phyloP scores from a whole-genome alignment of 2,113 vertebrate genomes.

The Channa maculata region DNA sequence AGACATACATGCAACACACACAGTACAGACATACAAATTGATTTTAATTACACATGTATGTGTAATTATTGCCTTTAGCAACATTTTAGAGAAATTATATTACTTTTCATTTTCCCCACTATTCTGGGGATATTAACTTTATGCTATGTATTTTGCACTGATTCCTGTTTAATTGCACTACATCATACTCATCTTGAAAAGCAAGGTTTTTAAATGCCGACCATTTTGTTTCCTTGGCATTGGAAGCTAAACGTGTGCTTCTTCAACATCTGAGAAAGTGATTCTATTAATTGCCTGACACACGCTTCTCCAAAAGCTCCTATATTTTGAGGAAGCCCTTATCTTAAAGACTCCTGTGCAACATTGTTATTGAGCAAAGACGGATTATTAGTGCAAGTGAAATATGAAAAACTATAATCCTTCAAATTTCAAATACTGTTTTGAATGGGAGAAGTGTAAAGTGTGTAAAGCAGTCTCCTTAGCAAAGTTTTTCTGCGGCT shows the following conservation, averaged over 20 bases:
- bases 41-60: too few species aligned
- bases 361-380: conserved; percentile 38
- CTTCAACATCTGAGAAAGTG: conserved; percentile 14
- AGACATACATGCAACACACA: too few species aligned
- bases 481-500: conserved; percentile 27
- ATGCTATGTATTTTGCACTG: neutral
- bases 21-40: too few species aligned
- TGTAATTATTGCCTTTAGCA: too few species aligned
- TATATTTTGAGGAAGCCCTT: conserved; percentile 16
- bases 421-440: conserved; percentile 36
- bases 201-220: neutral
- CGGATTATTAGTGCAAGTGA: conserved; percentile 20
- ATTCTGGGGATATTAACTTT: neutral
- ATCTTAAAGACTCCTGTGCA: conserved; percentile 21
- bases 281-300: conserved; percentile 1
- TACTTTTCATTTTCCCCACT: too few species aligned
- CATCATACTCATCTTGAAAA: neutral
- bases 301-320: neutral
- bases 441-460: conserved; percentile 21
- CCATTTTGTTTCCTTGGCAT: neutral
- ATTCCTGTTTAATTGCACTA: neutral
- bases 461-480: neutral
- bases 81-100: too few species aligned
- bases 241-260: conserved; percentile 16
- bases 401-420: conserved; percentile 53